Evolutionary conservation across 2,797 vertebrate genomes (phyloP).

Genomic region (Eremophila alpestris): DNA sequence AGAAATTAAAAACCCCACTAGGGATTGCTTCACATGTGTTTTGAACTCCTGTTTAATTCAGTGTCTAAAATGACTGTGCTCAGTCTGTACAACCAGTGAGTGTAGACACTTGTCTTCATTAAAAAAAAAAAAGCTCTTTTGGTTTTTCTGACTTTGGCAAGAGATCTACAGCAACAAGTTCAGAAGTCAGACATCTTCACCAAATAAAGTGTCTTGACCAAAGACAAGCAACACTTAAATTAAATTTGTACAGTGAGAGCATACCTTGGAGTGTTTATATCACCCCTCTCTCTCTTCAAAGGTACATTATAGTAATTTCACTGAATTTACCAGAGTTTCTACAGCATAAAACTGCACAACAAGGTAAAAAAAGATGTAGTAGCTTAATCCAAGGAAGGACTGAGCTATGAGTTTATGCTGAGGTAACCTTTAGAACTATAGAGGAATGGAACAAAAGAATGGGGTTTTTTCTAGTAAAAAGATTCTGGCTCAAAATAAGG

Average conservation of each 20-base stretch:
- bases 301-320: background rate
- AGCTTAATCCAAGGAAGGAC: background rate
- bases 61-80: conserved; percentile 22
- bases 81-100: background rate
- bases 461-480: background rate
- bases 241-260: background rate
- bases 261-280: background rate
- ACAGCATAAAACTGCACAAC: background rate
- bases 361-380: background rate
- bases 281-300: background rate
- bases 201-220: background rate
- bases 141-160: background rate
- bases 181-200: background rate
- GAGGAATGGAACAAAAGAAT: background rate
- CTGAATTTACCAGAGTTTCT: background rate
- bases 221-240: background rate
- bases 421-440: background rate
- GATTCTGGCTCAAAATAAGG: conserved; percentile 38
- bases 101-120: background rate
- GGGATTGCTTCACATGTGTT: background rate
- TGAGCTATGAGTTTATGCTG: conserved; percentile 6
- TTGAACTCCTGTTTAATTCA: conserved; percentile 33
- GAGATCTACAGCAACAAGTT: background rate
- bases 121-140: background rate
- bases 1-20: background rate